A percentile compares a stretch with the other conserved stretches of the same genome.
These are phyloP conservation scores for Battus philenor DNA, from an alignment of 1,140 invertebrate genomes.

Conservation along the genomic window DNA sequence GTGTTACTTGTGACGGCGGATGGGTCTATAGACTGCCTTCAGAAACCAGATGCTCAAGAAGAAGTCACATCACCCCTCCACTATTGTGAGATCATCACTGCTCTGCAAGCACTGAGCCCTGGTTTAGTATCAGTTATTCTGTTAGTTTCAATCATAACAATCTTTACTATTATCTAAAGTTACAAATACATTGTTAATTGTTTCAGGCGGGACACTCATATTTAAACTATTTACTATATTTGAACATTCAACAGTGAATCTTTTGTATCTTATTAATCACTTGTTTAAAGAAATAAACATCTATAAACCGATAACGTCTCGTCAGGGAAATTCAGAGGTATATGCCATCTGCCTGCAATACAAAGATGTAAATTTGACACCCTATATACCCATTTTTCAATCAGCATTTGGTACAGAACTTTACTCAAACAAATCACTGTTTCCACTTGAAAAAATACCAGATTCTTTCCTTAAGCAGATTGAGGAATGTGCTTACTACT, in stretches of 20 bases:
- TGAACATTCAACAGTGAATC: conserved; percentile 85
- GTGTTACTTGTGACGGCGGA: conserved; percentile 90
- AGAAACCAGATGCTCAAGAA: conserved; percentile 92
- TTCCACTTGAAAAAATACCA: conserved; percentile 79
- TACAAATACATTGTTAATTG: conserved; percentile 9
- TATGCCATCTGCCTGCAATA: conserved; percentile 90
- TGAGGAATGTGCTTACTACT: conserved; percentile 78
- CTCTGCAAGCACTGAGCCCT: conserved; percentile 81
- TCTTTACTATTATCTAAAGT: not conserved
- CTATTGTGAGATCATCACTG: conserved; percentile 88
- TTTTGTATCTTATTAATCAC: conserved; percentile 88
- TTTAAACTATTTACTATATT: conserved; percentile 97
- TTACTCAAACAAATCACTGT: conserved; percentile 76
- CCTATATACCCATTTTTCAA: conserved; percentile 70
- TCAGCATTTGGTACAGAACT: conserved; percentile 70
- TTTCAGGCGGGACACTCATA: conserved; percentile 86
- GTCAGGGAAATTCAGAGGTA: conserved; percentile 95
- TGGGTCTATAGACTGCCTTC: conserved; percentile 93
- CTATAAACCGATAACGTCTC: conserved; percentile 93
- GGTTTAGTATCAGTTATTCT: conserved; percentile 43
- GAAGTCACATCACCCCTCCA: conserved; percentile 84
- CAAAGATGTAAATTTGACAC: conserved; percentile 66
- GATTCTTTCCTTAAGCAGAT: conserved; percentile 82
- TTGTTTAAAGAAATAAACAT: conserved; percentile 84
- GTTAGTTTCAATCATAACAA: not conserved